A percentile compares a stretch with the other conserved stretches of the same genome.
These are phyloP conservation scores for Pangasianodon hypophthalmus DNA, from an alignment of 2,113 vertebrate genomes.

Conservation along the genomic window DNA sequence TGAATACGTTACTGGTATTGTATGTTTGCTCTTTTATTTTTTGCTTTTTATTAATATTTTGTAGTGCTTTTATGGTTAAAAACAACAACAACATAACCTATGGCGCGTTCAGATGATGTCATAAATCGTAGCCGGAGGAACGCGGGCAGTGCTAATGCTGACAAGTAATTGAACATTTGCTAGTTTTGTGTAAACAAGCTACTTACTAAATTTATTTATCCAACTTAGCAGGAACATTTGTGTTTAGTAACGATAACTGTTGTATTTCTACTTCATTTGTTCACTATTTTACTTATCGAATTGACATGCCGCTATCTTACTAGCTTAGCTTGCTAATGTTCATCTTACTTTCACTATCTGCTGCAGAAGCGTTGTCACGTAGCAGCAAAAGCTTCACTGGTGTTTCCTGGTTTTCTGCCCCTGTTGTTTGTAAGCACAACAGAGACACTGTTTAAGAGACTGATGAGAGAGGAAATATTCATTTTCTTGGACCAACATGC, in stretches of 20 bases:
- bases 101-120: constrained; percentile 11
- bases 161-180: neutral
- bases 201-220: neutral
- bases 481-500: constrained; percentile 39
- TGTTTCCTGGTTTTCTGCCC: neutral
- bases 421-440: neutral
- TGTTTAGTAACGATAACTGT: neutral
- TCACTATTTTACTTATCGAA: too few species aligned
- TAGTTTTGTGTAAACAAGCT: neutral
- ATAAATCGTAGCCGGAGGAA: neutral
- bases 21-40: neutral
- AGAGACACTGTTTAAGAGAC: neutral
- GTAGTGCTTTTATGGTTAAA: neutral
- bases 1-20: neutral
- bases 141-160: neutral
- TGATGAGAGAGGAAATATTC: neutral
- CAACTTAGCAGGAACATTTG: neutral
- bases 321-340: neutral
- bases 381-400: neutral
- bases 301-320: neutral
- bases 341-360: neutral
- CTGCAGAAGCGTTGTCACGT: too few species aligned
- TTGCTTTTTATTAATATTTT: neutral
- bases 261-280: neutral
- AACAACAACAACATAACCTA: neutral